These are phyloP conservation scores for Phyto melanocephala DNA, from an alignment of 2,888 invertebrate species.

Conservation along the genomic window DNA sequence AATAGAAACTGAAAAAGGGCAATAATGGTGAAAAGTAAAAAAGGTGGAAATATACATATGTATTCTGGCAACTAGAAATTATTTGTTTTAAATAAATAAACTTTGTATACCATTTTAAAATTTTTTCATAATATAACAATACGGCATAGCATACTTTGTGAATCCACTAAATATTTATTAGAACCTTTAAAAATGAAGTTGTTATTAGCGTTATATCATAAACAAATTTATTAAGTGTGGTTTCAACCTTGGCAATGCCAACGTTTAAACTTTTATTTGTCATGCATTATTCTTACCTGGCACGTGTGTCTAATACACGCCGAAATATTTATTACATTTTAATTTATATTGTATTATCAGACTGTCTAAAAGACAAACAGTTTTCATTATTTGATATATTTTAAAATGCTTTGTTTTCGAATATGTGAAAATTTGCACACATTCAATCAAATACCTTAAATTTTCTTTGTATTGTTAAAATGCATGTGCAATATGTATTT, in stretches of 20 bases:
- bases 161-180: too few relatives aligned
- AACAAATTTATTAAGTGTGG: not conserved
- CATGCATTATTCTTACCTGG: not conserved
- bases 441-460: slow-evolving; percentile 8
- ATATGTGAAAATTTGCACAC: slow-evolving; percentile 1
- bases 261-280: slow-evolving; percentile 21
- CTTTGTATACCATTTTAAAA: too few relatives aligned
- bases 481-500: not conserved
- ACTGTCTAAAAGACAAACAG: not conserved
- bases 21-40: not conserved
- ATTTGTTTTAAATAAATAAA: too few relatives aligned
- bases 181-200: too few relatives aligned
- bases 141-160: too few relatives aligned
- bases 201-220: too few relatives aligned
- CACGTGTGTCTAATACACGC: slow-evolving; percentile 2
- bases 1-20: slow-evolving; percentile 15
- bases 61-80: too few relatives aligned
- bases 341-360: not conserved
- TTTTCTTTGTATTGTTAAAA: not conserved
- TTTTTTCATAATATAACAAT: too few relatives aligned
- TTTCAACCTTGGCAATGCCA: slow-evolving; percentile 52
- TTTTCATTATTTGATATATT: not conserved
- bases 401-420: not conserved
- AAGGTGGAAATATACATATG: not conserved
- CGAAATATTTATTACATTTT: slow-evolving; percentile 4